Percentiles rank a stretch among this genome's conserved stretches.
Conservation (phyloP, 2,113 vertebrate genomes). For the Lutjanus erythropterus region DNA sequence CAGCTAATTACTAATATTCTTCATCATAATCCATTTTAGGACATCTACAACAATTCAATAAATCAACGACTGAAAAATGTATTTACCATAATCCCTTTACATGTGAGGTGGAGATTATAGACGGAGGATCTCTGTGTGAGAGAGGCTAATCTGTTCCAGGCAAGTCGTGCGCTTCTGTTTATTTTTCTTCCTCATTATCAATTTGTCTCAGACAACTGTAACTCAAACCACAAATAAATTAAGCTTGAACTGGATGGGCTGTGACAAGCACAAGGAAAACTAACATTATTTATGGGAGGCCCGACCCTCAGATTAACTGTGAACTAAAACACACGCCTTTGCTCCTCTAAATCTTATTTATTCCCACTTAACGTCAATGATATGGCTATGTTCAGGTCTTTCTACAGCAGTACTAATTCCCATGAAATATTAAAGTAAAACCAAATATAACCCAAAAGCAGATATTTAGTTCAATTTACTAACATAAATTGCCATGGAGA, state of each 20-base stretch:
- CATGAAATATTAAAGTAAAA: not conserved
- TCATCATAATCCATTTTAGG: not conserved
- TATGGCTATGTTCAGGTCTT: not conserved
- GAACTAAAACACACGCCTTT: constrained; percentile 5
- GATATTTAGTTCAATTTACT: not conserved
- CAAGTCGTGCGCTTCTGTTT: constrained; percentile 38
- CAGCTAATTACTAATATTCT: not conserved
- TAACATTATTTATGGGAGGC: not conserved
- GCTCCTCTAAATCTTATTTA: not conserved
- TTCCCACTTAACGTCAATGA: not conserved
- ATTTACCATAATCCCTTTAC: not conserved
- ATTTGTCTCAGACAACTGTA: constrained; percentile 36
- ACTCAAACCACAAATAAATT: constrained; percentile 45
- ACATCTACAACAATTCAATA: not conserved
- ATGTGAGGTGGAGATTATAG: not conserved
- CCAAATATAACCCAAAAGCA: not conserved
- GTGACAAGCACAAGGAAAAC: not conserved
- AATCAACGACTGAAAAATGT: not conserved
- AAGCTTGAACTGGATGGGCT: constrained; percentile 16
- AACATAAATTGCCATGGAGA: not conserved
- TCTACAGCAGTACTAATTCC: not conserved
- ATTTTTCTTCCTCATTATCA: constrained; percentile 39
- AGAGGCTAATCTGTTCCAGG: not conserved
- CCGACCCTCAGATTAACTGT: not conserved
- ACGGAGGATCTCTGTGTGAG: not conserved